phyloP scores from a whole-genome alignment of 2,113 vertebrate genomes.

The Pluvianellus socialis region DNA sequence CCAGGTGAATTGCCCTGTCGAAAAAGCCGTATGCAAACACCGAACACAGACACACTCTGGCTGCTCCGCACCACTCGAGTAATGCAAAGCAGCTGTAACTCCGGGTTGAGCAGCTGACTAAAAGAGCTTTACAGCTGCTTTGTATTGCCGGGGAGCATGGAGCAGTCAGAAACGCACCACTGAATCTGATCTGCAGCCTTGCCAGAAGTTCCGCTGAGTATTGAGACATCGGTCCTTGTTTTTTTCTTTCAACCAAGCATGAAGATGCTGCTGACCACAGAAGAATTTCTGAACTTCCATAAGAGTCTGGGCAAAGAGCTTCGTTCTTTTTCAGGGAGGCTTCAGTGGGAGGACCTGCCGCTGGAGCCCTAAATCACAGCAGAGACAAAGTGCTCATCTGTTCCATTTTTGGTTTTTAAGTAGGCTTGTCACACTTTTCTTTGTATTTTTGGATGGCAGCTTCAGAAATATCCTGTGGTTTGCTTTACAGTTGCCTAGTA shows the following conservation, averaged over 20 bases:
- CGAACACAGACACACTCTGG: fast-evolving
- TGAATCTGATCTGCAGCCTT: background rate
- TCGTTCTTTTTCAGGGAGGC: background rate
- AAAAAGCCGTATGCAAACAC: background rate
- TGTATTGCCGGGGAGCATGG: background rate
- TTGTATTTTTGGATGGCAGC: conserved; percentile 36
- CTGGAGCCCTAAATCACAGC: conserved; percentile 40
- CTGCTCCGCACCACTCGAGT: background rate
- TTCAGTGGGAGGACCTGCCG: background rate
- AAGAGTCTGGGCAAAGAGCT: background rate
- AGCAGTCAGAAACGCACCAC: background rate
- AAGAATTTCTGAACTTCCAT: conserved; percentile 41
- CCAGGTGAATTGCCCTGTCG: background rate
- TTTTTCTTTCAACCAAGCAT: conserved; percentile 4
- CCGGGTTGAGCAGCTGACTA: background rate
- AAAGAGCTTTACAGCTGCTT: conserved; percentile 10
- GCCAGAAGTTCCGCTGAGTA: conserved; percentile 22
- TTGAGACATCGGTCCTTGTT: conserved; percentile 5
- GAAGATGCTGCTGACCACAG: conserved; percentile 36
- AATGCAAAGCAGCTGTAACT: conserved; percentile 27
- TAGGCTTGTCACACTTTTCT: conserved; percentile 44
- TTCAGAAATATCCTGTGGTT: conserved; percentile 50
- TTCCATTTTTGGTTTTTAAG: conserved; percentile 55
- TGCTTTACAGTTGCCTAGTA: conserved; percentile 39
- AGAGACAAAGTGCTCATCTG: background rate